Percentiles rank a stretch among this genome's conserved stretches.
phyloP scores from a whole-genome alignment of 2,888 invertebrate species.

The Phalera bucephala region DNA sequence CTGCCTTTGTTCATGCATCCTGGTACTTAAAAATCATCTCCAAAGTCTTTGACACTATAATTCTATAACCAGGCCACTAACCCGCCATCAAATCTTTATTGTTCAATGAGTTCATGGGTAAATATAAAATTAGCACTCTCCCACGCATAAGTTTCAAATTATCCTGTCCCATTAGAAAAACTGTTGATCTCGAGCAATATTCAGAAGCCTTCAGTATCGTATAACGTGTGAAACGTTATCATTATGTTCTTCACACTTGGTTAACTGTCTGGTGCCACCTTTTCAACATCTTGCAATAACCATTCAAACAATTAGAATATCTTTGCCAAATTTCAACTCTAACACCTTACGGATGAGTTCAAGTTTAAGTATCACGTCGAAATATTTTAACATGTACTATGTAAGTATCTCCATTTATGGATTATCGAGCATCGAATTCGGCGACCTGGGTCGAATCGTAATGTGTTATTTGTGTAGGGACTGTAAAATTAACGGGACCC shows the following conservation, averaged over 20 bases:
- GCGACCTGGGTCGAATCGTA: conserved; percentile 57
- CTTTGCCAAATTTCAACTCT: too few relatives aligned
- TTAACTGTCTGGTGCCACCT: conserved; percentile 2
- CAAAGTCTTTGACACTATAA: neutral
- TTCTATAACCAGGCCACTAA: neutral
- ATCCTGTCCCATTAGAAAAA: conserved; percentile 1
- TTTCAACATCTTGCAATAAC: too few relatives aligned
- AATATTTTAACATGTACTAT: too few relatives aligned
- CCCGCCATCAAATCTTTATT: neutral
- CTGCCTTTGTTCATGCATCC: too few relatives aligned
- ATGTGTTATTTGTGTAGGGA: conserved; percentile 56
- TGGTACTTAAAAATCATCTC: too few relatives aligned
- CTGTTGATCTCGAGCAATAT: neutral
- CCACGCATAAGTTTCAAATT: neutral
- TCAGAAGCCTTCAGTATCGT: conserved; percentile 5
- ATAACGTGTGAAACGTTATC: conserved; percentile 1
- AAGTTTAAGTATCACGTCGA: too few relatives aligned
- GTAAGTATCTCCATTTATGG: conserved; percentile 41
- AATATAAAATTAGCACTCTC: neutral
- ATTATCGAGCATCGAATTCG: conserved; percentile 48
- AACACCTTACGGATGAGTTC: too few relatives aligned
- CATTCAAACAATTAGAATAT: too few relatives aligned
- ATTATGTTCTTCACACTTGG: conserved; percentile 2
- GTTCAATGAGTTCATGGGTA: neutral
- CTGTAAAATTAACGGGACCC: conserved; percentile 69